Percentiles rank a stretch among this genome's conserved stretches.
These are phyloP conservation scores for Acrobasis repandana DNA, from an alignment of 2,888 invertebrate genomes.

Conservation along the genomic window DNA sequence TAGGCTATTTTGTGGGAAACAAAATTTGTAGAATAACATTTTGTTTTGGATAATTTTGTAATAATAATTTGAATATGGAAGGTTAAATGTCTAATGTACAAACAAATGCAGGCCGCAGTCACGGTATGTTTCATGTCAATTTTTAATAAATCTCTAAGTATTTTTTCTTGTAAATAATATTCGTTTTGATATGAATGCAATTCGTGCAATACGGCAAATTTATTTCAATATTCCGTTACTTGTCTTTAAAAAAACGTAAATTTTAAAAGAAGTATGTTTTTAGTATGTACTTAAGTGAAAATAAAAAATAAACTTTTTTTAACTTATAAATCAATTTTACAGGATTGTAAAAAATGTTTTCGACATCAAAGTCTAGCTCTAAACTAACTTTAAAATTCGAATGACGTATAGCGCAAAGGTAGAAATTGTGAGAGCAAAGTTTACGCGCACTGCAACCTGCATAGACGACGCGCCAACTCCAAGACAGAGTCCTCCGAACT, in stretches of 20 bases:
- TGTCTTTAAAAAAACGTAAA: too few relatives aligned
- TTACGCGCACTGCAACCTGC: conserved; percentile 28
- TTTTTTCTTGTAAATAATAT: conserved; percentile 6
- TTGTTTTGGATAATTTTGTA: conserved; percentile 28
- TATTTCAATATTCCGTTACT: too few relatives aligned
- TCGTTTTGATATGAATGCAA: too few relatives aligned
- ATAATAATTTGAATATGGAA: conserved; percentile 20
- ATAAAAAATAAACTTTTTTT: too few relatives aligned
- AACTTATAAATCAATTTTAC: too few relatives aligned
- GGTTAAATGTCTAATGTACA: not conserved
- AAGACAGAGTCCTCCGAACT: conserved; percentile 14
- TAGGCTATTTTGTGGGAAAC: conserved; percentile 55
- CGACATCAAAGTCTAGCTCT: too few relatives aligned
- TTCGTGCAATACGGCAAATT: too few relatives aligned
- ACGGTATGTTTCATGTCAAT: conserved; percentile 15
- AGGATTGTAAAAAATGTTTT: too few relatives aligned
- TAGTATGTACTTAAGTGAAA: too few relatives aligned
- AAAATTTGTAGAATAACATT: conserved; percentile 47
- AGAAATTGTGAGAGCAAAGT: conserved; percentile 1
- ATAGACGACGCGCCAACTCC: conserved; percentile 30
- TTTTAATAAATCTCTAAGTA: conserved; percentile 4
- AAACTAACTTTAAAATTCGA: conserved; percentile 1
- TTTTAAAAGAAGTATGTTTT: too few relatives aligned
- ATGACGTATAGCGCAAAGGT: not conserved
- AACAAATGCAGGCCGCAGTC: conserved; percentile 10